These are phyloP conservation scores for Ramazzottius varieornatus DNA, from an alignment of 2,888 invertebrate species.

Conservation along the genomic window DNA sequence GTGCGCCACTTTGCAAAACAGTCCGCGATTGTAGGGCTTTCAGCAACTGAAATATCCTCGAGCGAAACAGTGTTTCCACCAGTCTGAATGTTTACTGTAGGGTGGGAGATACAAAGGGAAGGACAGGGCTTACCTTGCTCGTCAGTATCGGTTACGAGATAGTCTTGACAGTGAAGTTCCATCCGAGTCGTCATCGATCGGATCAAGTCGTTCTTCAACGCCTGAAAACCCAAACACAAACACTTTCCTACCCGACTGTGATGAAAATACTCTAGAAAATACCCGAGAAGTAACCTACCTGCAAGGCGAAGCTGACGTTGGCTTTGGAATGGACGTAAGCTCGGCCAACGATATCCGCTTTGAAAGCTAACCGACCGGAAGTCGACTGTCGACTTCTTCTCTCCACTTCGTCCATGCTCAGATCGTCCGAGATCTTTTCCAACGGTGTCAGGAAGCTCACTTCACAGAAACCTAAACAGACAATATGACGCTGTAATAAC, in stretches of 20 bases:
- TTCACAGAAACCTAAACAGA: neutral
- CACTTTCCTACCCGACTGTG: too few relatives aligned
- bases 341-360: neutral
- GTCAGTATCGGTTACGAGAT: neutral
- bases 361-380: neutral
- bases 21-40: too few relatives aligned
- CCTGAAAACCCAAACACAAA: neutral
- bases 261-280: too few relatives aligned
- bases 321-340: neutral
- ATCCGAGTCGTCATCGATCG: neutral
- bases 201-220: neutral
- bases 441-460: neutral
- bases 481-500: too few relatives aligned
- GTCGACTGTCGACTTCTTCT: neutral
- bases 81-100: too few relatives aligned
- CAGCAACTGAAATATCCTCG: neutral
- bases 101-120: too few relatives aligned
- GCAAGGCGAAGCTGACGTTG: neutral
- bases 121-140: conserved; percentile 1
- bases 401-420: neutral
- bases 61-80: neutral
- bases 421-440: neutral
- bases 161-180: neutral
- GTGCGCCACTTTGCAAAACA: too few relatives aligned
- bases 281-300: too few relatives aligned